Conservation (phyloP, 2,797 vertebrate species). For the Onychomys arenicola region DNA sequence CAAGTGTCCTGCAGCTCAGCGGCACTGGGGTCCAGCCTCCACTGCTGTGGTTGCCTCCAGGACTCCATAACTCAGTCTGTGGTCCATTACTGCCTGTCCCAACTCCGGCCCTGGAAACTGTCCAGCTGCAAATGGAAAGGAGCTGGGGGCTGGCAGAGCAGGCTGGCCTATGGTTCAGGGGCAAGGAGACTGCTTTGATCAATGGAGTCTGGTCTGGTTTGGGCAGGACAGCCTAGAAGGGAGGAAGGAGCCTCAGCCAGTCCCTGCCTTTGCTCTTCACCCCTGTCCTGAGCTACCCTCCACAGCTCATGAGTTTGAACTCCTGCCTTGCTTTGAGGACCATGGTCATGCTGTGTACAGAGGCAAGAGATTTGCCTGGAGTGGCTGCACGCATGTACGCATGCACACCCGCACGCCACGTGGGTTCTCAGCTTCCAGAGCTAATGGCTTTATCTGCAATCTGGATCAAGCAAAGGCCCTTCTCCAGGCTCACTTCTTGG, state of each 20-base stretch:
- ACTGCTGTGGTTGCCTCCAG: background rate
- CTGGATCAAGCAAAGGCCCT: rapidly evolving
- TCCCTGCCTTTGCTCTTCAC: background rate
- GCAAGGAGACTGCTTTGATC: slow-evolving; percentile 11
- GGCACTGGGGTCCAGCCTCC: slow-evolving; percentile 9
- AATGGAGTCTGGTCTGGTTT: background rate
- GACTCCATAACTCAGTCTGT: slow-evolving; percentile 83
- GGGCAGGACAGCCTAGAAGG: background rate
- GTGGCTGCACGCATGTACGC: background rate
- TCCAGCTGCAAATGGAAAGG: slow-evolving; percentile 76
- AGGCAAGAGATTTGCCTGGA: background rate
- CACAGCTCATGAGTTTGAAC: rapidly evolving
- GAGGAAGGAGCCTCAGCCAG: rapidly evolving
- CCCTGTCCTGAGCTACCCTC: background rate
- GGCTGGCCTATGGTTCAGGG: slow-evolving; percentile 64
- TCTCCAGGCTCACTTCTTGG: too few species aligned
- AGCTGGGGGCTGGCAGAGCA: slow-evolving; percentile 64
- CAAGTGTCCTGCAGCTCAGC: background rate
- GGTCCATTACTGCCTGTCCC: slow-evolving; percentile 81
- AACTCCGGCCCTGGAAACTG: slow-evolving; percentile 71
- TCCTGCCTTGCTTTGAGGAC: background rate
- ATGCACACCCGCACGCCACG: background rate
- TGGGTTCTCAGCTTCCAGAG: background rate
- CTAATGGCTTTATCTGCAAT: too few species aligned
- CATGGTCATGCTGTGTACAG: too few species aligned